Conservation (phyloP, 1,140 invertebrate species). For the Phocides pigmalion region DNA sequence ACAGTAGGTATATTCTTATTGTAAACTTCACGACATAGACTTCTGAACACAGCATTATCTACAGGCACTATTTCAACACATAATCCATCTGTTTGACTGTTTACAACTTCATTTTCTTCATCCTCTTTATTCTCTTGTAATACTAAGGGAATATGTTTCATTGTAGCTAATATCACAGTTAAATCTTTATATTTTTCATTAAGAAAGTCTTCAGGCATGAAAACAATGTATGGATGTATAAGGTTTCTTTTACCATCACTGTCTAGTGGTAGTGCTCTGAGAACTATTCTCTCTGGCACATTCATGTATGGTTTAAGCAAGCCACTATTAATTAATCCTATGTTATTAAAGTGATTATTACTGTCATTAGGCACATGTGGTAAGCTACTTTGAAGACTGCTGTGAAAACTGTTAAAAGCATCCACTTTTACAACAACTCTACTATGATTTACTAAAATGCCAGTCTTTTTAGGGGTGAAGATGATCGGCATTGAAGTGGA, state of each 20-base stretch:
- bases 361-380: slow-evolving; percentile 45
- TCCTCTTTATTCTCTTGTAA: slow-evolving; percentile 53
- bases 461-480: slow-evolving; percentile 73
- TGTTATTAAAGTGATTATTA: slow-evolving; percentile 59
- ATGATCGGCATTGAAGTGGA: slow-evolving; percentile 77
- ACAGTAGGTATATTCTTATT: slow-evolving; percentile 75
- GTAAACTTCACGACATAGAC: slow-evolving; percentile 67
- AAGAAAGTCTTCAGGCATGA: slow-evolving; percentile 71
- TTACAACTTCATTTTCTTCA: slow-evolving; percentile 48
- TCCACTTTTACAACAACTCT: slow-evolving; percentile 71
- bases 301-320: slow-evolving; percentile 66
- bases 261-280: slow-evolving; percentile 69
- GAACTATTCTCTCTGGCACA: slow-evolving; percentile 55
- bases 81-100: slow-evolving; percentile 58
- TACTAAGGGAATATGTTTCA: slow-evolving; percentile 68
- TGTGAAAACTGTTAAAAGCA: slow-evolving; percentile 63
- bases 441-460: slow-evolving; percentile 68
- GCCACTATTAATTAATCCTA: slow-evolving; percentile 65
- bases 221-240: slow-evolving; percentile 77
- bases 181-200: slow-evolving; percentile 59
- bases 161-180: slow-evolving; percentile 67
- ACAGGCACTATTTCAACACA: slow-evolving; percentile 77
- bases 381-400: slow-evolving; percentile 34
- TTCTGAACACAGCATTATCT: slow-evolving; percentile 69
- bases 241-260: slow-evolving; percentile 75